phyloP scores from a whole-genome alignment of 2,113 vertebrate species.

The Arvicanthis niloticus region DNA sequence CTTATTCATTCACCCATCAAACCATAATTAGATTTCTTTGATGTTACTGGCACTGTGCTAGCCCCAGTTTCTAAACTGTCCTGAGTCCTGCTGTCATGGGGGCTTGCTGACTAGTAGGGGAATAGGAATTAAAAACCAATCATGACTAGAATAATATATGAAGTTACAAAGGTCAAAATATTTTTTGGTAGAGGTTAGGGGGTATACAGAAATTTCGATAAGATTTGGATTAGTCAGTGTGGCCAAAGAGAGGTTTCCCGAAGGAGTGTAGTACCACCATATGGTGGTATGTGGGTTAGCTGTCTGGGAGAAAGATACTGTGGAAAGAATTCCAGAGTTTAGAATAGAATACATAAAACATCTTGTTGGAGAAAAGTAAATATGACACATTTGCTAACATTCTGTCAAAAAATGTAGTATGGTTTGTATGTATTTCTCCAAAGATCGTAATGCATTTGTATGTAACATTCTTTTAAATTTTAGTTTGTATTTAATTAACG shows the following conservation, averaged over 20 bases:
- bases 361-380: background rate
- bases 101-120: background rate
- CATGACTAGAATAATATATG: background rate
- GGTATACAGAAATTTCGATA: background rate
- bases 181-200: background rate
- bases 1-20: background rate
- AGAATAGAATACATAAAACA: background rate
- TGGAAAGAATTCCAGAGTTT: background rate
- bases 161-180: background rate
- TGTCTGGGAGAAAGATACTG: background rate
- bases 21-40: background rate
- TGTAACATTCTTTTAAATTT: background rate
- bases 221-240: background rate
- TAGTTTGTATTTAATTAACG: background rate
- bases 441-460: background rate
- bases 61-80: background rate
- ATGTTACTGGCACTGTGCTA: background rate
- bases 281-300: background rate
- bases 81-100: background rate
- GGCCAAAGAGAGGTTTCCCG: too few species aligned
- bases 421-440: background rate
- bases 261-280: background rate
- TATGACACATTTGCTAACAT: background rate
- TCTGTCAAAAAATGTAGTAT: constrained; percentile 8
- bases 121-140: background rate